Percentiles rank a stretch among this genome's conserved stretches.
Evolutionary conservation across 2,797 vertebrate species (phyloP).

Genomic region (Sciurus vulgaris): DNA sequence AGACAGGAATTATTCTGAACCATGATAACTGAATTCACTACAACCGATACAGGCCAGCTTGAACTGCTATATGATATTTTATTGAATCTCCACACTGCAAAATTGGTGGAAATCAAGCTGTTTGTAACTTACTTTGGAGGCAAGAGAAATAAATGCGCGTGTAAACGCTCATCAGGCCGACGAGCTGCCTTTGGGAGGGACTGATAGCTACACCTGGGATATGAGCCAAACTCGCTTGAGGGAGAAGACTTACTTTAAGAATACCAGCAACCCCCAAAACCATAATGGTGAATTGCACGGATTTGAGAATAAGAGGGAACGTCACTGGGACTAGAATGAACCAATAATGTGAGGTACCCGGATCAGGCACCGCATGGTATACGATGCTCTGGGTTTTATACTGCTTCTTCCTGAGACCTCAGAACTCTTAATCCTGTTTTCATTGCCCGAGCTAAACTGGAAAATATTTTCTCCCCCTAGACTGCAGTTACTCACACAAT

Average conservation of each 20-base stretch:
- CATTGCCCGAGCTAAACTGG: constrained; percentile 80
- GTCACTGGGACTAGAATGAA: constrained; percentile 53
- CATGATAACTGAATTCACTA: constrained; percentile 32
- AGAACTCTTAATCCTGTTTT: constrained; percentile 82
- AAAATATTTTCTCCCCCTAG: constrained; percentile 78
- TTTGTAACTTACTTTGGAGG: constrained; percentile 66
- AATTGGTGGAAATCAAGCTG: constrained; percentile 66
- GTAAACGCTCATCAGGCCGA: not conserved
- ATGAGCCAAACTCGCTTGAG: not conserved
- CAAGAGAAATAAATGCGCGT: constrained; percentile 60
- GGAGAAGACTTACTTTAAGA: constrained; percentile 4
- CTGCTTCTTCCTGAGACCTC: constrained; percentile 64
- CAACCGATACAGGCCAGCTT: not conserved
- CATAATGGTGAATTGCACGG: constrained; percentile 49
- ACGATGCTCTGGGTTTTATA: constrained; percentile 61
- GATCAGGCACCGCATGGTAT: not conserved
- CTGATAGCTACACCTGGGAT: constrained; percentile 10
- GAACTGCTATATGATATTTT: not conserved
- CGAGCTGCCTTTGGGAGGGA: not conserved
- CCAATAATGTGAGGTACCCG: not conserved
- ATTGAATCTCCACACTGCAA: constrained; percentile 24
- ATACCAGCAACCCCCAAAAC: not conserved
- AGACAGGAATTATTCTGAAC: constrained; percentile 48
- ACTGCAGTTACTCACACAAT: constrained; percentile 83
- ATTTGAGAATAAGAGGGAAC: constrained; percentile 19